Evolutionary conservation across 2,888 invertebrate genomes (phyloP), one percentile per base, ranked within the genome.

Genomic region (Polyommatus icarus): DNA sequence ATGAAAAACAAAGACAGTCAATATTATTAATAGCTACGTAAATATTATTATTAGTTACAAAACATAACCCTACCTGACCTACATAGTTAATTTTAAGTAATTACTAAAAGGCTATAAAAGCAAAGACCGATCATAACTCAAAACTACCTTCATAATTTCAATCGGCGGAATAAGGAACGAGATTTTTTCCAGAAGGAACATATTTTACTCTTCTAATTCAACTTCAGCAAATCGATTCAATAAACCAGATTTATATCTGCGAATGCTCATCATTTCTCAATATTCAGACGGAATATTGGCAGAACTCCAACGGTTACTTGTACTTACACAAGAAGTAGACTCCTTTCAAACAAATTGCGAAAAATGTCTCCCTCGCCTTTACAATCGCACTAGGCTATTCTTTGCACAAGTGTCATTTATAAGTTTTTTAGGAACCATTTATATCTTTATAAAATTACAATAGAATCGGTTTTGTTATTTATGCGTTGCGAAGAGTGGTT

Each of bases 181-280:
- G 73, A 46, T 40, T 73, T 50, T 75, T 29, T 75, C 12, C 20
- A 20, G 54, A 54, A 46, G 12, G 73, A 75, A 75, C 75, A 75
- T 50, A 75, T 75, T 75, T 54, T 54, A 75, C 75, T 24, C 75
- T 8, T 75, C 75, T 50, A 80, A 67, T 80, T 80, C 72, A 76
- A 79, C 77, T 78, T 77, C 71, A 81, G 80, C 77, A 78, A 80
- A 81, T 81, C 77, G 79, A 80, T 80, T 80, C 80, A 79, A 81
- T 80, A 79, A 81, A 79, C 76, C 73, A 79, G 79, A 81, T 81
- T 81, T 80, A 79, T 79, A 78, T 81, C 80, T 79, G 79, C 76
- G 78, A 78, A 77, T 78, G 79, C 79, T 79, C 79, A 79, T 78
- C 77, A 78, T 77, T 78, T 78, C 80, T 77, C 77, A 76, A 79